Evolutionary conservation across 2,797 vertebrate genomes (phyloP).

Genomic region (Echeneis naucrates): DNA sequence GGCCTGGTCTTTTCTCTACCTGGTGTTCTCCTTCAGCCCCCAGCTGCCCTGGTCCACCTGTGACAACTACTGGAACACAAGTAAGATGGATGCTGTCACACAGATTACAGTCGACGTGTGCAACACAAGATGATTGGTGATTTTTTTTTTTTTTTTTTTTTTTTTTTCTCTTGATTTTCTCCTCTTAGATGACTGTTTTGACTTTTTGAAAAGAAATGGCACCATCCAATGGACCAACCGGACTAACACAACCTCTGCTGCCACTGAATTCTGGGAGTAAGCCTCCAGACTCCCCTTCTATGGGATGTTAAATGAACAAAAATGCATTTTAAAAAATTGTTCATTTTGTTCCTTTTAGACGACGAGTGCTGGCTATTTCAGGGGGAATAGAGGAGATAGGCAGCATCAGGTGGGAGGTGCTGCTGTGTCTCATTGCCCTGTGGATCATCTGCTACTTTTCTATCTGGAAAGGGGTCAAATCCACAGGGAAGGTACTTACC

Average conservation of each 20-base stretch:
- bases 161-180: neutral
- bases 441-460: constrained; percentile 84
- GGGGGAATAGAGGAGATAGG: constrained; percentile 82
- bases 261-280: constrained; percentile 85
- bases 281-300: neutral
- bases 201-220: constrained; percentile 63
- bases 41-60: constrained; percentile 83
- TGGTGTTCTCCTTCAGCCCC: constrained; percentile 81
- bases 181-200: constrained; percentile 74
- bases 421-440: constrained; percentile 72
- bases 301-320: neutral
- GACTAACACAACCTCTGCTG: constrained; percentile 70
- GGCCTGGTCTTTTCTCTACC: constrained; percentile 82
- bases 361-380: constrained; percentile 78
- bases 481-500: constrained; percentile 81
- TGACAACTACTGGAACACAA: constrained; percentile 83
- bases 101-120: no score
- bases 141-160: no score
- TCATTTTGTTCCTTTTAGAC: constrained; percentile 51
- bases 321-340: neutral
- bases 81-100: constrained; percentile 32
- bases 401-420: constrained; percentile 77
- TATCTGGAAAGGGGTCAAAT: constrained; percentile 84
- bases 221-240: constrained; percentile 50
- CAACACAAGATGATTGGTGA: no score